Base-by-base conservation (phyloP, 2,888 invertebrate genomes). In the Heliothis peltigera region DNA sequence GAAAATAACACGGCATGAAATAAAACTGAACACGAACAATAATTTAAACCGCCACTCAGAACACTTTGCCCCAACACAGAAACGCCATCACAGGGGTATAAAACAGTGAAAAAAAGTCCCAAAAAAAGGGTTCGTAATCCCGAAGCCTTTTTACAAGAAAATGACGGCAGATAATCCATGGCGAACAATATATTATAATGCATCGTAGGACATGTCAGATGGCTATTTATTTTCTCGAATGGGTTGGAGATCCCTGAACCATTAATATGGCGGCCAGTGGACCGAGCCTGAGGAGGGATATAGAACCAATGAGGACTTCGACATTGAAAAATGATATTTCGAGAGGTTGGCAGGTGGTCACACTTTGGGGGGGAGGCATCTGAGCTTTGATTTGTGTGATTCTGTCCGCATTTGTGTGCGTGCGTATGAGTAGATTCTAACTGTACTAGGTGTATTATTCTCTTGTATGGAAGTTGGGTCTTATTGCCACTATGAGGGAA, bases 201-300 rank as follows among this genome's bases (percentile, higher is more conserved):
- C 93, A 91, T 89, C 90, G 88, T 69, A 83, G 88, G 89, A 92
- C 89, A 89, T 83, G 92, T 92, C 92, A 86, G 83, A 84, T 84
- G 87, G 89, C 91, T 92, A 92, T 93, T 91, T 92, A 92, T 92
- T 90, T 89, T 84, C 88, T 82, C 84, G 86, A 89, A 89, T 89
- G 88, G 88, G 88, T 85, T 86, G 85, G 81, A 85, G 75, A 67
- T 86, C 85, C 85, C 72, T 62, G 70, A 53, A 84, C 89, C 92
- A 94, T 94, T 94, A 93, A 94, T 94, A 93, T 91, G 88, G 89
- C 83, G 89, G 87, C 85, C 93, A 91, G 85, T 84, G 82, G 88
- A 91, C 85, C 93, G 92, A 51, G 56, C 60, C 77, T 85, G 88
- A 90, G 85, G 80, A 87, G 89, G 90, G 90, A 64, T 70, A 78